Evolutionary conservation across 2,797 vertebrate genomes (phyloP).

Genomic region (Cichlasoma orientale): DNA sequence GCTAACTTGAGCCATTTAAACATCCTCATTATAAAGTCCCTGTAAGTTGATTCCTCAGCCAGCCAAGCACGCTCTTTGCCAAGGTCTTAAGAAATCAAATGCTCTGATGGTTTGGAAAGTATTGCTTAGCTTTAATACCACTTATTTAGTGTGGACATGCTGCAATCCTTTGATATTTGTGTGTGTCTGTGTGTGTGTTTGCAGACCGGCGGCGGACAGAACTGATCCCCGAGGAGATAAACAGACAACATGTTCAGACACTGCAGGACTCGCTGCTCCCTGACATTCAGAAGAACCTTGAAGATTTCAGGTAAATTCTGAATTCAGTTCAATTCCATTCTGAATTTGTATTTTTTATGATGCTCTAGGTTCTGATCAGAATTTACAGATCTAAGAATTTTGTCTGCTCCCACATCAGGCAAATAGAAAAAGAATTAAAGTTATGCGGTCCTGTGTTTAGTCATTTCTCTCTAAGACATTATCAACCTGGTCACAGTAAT

Average conservation of each 20-base stretch:
- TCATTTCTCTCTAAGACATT: neutral
- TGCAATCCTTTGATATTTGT: conserved; percentile 12
- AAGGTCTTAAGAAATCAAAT: conserved; percentile 44
- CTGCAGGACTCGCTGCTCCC: conserved; percentile 91
- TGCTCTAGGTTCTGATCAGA: neutral
- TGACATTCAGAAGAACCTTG: conserved; percentile 93
- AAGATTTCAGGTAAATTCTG: conserved; percentile 90
- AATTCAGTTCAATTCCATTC: neutral
- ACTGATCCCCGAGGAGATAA: conserved; percentile 93
- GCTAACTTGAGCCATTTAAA: neutral
- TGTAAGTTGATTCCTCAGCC: conserved; percentile 8
- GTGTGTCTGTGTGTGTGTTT: conserved; percentile 13
- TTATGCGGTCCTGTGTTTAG: neutral
- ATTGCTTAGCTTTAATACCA: conserved; percentile 17
- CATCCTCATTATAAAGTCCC: conserved; percentile 10
- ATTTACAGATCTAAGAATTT: neutral
- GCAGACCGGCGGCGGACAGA: conserved; percentile 92
- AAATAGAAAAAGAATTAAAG: neutral
- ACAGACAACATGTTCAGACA: conserved; percentile 91
- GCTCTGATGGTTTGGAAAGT: conserved; percentile 51
- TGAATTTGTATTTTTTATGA: neutral
- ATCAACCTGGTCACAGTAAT: neutral
- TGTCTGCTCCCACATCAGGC: neutral
- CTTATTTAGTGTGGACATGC: conserved; percentile 25
- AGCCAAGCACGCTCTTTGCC: conserved; percentile 1